Percentiles rank a stretch among this genome's conserved stretches.
Evolutionary conservation across 2,888 invertebrate species (phyloP).

Genomic region (Callimorpha dominula): DNA sequence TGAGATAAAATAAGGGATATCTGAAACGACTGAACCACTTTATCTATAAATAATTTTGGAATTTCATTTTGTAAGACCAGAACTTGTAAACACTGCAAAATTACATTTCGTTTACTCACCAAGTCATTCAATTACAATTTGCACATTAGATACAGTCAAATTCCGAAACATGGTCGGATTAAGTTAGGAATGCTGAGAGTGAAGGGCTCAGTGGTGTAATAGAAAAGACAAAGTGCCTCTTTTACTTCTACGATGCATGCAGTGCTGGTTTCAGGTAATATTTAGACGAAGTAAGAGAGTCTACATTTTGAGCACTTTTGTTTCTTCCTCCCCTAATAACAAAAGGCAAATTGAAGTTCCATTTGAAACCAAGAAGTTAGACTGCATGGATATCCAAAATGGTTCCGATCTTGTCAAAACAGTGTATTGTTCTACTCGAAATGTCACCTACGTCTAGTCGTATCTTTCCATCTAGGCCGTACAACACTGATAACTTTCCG

Average conservation of each 20-base stretch:
- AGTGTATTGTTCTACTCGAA: background rate
- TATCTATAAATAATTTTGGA: background rate
- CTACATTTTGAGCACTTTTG: background rate
- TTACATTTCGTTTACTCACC: background rate
- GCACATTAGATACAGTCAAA: background rate
- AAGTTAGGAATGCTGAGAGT: background rate
- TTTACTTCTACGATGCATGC: background rate
- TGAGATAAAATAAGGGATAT: background rate
- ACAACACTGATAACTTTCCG: background rate
- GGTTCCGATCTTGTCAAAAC: background rate
- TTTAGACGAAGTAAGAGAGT: background rate
- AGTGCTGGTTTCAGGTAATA: background rate
- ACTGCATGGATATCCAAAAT: background rate
- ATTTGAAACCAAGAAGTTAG: background rate
- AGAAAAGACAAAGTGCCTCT: too few relatives aligned
- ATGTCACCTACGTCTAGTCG: background rate
- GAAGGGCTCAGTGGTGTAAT: background rate
- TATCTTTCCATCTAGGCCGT: background rate
- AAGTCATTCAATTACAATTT: background rate
- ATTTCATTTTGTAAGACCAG: background rate
- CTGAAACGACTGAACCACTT: background rate
- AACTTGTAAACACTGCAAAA: background rate
- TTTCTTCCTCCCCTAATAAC: background rate
- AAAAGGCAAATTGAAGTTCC: background rate
- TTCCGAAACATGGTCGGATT: background rate